phyloP scores from a whole-genome alignment of 2,888 invertebrate genomes.

The Neoitamus cyanurus region DNA sequence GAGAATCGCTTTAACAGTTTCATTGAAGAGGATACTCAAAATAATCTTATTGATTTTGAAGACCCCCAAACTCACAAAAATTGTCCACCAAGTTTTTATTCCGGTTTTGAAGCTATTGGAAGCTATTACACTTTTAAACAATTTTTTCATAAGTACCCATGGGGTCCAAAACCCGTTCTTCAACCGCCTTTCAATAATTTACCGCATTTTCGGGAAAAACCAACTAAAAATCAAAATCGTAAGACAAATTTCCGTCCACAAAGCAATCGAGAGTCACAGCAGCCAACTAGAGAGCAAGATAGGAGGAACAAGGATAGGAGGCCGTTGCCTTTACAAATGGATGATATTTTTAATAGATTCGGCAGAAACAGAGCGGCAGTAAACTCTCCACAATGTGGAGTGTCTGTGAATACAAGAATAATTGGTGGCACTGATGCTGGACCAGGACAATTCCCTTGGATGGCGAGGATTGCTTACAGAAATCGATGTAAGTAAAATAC shows the following conservation, averaged over 20 bases:
- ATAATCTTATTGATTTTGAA: constrained; percentile 59
- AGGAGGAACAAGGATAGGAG: not conserved
- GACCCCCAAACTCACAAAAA: constrained; percentile 61
- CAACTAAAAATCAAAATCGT: not conserved
- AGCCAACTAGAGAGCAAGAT: not conserved
- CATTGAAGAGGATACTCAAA: constrained; percentile 49
- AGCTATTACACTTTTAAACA: not conserved
- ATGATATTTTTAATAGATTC: not conserved
- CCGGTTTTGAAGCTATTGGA: constrained; percentile 55
- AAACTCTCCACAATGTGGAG: constrained; percentile 59
- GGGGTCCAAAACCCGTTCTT: not conserved
- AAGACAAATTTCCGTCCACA: not conserved
- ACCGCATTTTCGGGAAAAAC: not conserved
- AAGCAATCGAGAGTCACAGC: not conserved
- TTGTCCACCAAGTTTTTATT: constrained; percentile 60
- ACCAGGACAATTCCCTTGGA: constrained; percentile 72
- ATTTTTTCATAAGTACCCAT: constrained; percentile 9
- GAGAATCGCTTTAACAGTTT: constrained; percentile 41
- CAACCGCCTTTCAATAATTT: constrained; percentile 12
- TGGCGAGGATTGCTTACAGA: constrained; percentile 67
- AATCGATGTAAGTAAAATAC: constrained; percentile 62
- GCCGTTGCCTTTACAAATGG: not conserved
- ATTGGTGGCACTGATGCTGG: constrained; percentile 67
- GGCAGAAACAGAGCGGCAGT: constrained; percentile 40
- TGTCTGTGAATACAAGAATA: constrained; percentile 63